A percentile compares a stretch with the other conserved stretches of the same genome.
These are phyloP conservation scores for Scalopus aquaticus DNA, from an alignment of 2,113 vertebrate species.

Conservation along the genomic window DNA sequence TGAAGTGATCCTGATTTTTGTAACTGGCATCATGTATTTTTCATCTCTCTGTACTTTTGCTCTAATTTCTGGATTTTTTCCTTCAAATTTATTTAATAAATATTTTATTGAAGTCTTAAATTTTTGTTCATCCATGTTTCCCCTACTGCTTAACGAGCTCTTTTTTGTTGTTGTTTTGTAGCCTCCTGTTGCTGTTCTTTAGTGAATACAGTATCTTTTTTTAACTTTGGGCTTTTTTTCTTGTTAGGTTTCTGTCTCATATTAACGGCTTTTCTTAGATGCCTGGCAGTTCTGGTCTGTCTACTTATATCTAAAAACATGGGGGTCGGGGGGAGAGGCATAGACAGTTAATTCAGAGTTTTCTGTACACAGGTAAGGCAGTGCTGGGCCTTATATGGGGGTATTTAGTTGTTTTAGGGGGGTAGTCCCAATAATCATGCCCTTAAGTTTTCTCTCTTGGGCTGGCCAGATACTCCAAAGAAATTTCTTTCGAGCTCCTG, in stretches of 20 bases:
- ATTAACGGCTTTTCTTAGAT: background rate
- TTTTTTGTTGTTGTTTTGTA: background rate
- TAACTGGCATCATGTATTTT: background rate
- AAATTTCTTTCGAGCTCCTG: background rate
- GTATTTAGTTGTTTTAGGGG: background rate
- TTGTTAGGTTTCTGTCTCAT: background rate
- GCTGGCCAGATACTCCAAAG: background rate
- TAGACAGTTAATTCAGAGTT: background rate
- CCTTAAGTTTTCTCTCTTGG: conserved; percentile 5
- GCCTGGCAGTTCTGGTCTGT: background rate
- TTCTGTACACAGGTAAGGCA: background rate
- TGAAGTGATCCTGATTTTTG: background rate
- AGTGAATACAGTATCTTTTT: background rate
- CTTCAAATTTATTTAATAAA: background rate
- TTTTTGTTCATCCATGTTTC: background rate
- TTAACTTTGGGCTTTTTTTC: background rate
- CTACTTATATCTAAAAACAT: background rate
- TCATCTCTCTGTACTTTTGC: background rate
- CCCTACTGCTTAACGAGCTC: background rate
- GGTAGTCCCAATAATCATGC: background rate
- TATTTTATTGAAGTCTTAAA: background rate
- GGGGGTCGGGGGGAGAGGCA: background rate
- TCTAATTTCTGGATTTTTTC: background rate
- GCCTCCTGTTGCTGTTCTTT: background rate
- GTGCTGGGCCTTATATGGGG: too few species aligned